Evolutionary conservation across 2,113 vertebrate genomes (phyloP).

Genomic region (Fregetta grallaria): DNA sequence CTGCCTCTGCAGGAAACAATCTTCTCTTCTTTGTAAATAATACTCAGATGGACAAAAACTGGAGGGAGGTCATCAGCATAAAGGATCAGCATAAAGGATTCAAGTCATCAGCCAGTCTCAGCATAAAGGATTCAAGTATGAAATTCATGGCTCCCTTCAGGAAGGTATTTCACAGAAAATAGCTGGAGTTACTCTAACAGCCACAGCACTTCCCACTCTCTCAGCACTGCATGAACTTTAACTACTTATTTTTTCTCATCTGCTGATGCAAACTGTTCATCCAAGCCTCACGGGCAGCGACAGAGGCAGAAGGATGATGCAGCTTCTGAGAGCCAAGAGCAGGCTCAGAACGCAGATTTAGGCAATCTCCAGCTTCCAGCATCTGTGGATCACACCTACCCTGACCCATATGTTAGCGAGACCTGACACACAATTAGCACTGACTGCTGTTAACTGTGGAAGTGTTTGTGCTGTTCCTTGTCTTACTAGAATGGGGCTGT

Average conservation of each 20-base stretch:
- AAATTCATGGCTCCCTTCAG: neutral
- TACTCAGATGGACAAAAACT: neutral
- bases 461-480: neutral
- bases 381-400: neutral
- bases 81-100: neutral
- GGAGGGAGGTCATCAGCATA: neutral
- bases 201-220: neutral
- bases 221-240: neutral
- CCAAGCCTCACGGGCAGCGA: neutral
- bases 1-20: neutral
- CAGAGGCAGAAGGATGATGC: neutral
- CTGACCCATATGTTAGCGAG: neutral
- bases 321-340: neutral
- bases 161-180: slow-evolving; percentile 1
- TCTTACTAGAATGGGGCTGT: neutral
- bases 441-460: neutral
- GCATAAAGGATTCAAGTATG: neutral
- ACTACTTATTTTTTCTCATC: neutral
- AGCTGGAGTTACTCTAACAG: neutral
- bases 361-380: neutral
- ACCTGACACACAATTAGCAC: neutral
- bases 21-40: neutral
- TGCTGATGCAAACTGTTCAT: neutral
- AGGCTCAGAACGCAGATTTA: neutral
- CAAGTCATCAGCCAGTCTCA: neutral